A percentile compares a stretch with the other conserved stretches of the same genome.
phyloP scores from a whole-genome alignment of 1,140 invertebrate genomes.

The Diorhabda elongata region DNA sequence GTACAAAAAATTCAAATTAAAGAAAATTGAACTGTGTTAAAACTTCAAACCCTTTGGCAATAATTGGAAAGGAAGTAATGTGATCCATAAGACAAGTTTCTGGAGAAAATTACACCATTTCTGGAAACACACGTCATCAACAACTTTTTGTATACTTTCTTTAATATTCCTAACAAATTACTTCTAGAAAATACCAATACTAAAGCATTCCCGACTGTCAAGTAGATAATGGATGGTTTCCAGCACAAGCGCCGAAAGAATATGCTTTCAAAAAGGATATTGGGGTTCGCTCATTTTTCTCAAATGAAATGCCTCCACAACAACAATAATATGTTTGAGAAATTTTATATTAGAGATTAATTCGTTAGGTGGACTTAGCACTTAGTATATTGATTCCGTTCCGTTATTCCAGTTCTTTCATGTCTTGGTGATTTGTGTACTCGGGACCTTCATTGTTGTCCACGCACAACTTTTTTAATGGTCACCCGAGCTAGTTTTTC shows the following conservation, averaged over 20 bases:
- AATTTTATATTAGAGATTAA: no score
- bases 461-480: no score
- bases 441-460: no score
- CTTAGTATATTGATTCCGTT: no score
- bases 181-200: constrained; percentile 20
- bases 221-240: constrained; percentile 27
- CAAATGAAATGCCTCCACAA: no score
- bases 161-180: constrained; percentile 33
- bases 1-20: no score
- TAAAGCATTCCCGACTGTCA: constrained; percentile 26
- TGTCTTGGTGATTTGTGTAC: no score
- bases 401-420: no score
- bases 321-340: no score
- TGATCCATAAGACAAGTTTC: constrained; percentile 4
- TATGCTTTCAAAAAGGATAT: not conserved
- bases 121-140: constrained; percentile 17
- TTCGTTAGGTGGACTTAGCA: no score
- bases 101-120: constrained; percentile 18
- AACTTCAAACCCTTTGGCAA: not conserved
- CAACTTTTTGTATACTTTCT: constrained; percentile 30
- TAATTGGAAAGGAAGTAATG: constrained; percentile 5
- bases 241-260: not conserved
- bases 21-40: not conserved
- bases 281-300: no score
- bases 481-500: no score